phyloP scores from a whole-genome alignment of 2,113 vertebrate genomes.

The Potamarius usumacintae region DNA sequence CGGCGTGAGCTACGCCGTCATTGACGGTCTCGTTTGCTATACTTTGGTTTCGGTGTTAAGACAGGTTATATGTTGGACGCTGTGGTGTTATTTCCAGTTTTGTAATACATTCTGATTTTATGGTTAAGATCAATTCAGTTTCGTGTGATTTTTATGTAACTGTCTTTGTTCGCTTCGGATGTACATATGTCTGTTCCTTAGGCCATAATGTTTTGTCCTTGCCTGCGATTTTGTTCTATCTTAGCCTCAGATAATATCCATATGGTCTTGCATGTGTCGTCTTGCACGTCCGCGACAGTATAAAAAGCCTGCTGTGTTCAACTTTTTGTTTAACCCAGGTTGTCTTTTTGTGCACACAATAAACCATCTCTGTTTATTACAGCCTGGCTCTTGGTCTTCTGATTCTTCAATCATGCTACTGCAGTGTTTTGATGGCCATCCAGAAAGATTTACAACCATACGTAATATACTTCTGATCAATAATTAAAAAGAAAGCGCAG shows the following conservation, averaged over 20 bases:
- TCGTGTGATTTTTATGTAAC: not conserved
- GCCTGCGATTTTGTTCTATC: not conserved
- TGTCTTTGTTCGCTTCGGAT: not conserved
- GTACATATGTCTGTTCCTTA: not conserved
- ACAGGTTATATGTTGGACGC: too few species aligned
- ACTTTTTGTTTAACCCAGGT: not conserved
- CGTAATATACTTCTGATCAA: slow-evolving; percentile 39
- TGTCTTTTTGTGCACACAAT: not conserved
- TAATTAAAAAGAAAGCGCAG: slow-evolving; percentile 54
- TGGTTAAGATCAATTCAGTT: not conserved
- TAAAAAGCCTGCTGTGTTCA: not conserved
- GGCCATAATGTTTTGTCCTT: not conserved
- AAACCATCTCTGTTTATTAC: not conserved
- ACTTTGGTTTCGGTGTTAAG: not conserved
- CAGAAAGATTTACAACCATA: not conserved
- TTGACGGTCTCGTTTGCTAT: not conserved
- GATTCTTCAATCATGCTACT: not conserved
- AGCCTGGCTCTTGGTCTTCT: not conserved
- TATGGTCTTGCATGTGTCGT: not conserved
- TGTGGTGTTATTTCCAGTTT: not conserved
- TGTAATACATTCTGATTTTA: not conserved
- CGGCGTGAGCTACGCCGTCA: too few species aligned
- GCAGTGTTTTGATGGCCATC: not conserved
- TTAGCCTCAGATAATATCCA: not conserved
- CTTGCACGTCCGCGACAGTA: not conserved